Conservation (phyloP, 1,140 invertebrate species). For the Ostrea edulis region DNA sequence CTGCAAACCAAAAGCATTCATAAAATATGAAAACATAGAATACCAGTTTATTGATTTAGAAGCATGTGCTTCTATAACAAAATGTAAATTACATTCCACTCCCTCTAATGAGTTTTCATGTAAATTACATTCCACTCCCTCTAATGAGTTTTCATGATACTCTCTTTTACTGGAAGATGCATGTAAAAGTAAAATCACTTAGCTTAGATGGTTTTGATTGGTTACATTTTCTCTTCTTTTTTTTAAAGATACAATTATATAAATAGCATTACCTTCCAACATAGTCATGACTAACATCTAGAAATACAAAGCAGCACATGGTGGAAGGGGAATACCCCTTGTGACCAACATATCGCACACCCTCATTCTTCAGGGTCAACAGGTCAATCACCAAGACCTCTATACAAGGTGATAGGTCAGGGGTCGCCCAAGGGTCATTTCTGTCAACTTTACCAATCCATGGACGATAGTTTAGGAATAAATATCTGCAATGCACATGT, state of each 20-base stretch:
- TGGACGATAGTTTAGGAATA: constrained; percentile 63
- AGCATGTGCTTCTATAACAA: too few relatives aligned
- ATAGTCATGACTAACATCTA: constrained; percentile 61
- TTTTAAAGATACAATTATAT: not conserved
- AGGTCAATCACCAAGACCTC: constrained; percentile 64
- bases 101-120: too few relatives aligned
- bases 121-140: too few relatives aligned
- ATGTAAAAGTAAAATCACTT: too few relatives aligned
- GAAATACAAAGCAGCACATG: constrained; percentile 65
- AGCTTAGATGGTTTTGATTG: too few relatives aligned
- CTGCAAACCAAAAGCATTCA: constrained; percentile 55
- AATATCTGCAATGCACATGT: constrained; percentile 52
- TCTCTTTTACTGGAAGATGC: too few relatives aligned
- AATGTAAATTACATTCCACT: too few relatives aligned
- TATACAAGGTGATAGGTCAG: constrained; percentile 60
- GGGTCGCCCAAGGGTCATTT: constrained; percentile 62
- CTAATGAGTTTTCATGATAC: too few relatives aligned
- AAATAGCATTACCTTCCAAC: constrained; percentile 57
- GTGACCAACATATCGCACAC: constrained; percentile 58
- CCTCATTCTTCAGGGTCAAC: constrained; percentile 54
- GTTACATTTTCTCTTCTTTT: not conserved
- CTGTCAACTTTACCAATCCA: constrained; percentile 64
- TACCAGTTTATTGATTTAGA: too few relatives aligned
- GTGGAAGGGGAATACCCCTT: constrained; percentile 60
- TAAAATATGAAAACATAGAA: not conserved